A percentile compares a stretch with the other conserved stretches of the same genome.
These are phyloP conservation scores for Caerostris darwini DNA, from an alignment of 1,140 invertebrate genomes.

Conservation along the genomic window DNA sequence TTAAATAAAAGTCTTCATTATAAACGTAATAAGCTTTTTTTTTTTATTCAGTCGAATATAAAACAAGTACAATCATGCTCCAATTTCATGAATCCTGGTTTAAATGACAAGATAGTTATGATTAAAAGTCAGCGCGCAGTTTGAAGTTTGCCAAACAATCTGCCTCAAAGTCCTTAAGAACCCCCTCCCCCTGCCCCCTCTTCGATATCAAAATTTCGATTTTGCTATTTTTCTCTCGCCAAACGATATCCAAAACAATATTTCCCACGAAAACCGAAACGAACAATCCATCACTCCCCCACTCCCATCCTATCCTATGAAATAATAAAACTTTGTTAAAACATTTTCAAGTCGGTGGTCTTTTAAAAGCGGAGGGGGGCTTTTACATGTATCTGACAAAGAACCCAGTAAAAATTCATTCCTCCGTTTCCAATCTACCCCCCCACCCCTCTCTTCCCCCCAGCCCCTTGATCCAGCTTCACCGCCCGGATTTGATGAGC, in stretches of 20 bases:
- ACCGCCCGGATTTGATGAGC: slow-evolving; percentile 61
- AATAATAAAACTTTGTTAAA: slow-evolving; percentile 29
- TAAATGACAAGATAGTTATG: no score
- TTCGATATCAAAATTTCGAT: background rate
- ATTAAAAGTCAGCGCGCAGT: no score
- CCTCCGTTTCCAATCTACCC: slow-evolving; percentile 5
- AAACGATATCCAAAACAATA: background rate
- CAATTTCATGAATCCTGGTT: no score
- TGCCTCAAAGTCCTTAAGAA: background rate
- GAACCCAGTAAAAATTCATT: slow-evolving; percentile 56
- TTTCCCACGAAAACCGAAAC: background rate
- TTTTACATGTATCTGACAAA: slow-evolving; percentile 15
- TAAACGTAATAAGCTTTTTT: no score
- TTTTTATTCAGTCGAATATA: no score
- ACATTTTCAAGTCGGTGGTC: slow-evolving; percentile 30
- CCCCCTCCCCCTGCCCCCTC: background rate
- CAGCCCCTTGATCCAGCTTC: background rate
- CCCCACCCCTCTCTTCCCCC: background rate
- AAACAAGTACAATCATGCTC: no score
- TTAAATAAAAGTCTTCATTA: no score
- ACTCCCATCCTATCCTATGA: background rate
- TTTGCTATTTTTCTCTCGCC: background rate
- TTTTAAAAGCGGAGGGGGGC: background rate
- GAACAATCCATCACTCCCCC: background rate
- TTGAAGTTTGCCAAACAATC: no score